phyloP scores from a whole-genome alignment of 2,113 vertebrate species.

The Grallaria varia region DNA sequence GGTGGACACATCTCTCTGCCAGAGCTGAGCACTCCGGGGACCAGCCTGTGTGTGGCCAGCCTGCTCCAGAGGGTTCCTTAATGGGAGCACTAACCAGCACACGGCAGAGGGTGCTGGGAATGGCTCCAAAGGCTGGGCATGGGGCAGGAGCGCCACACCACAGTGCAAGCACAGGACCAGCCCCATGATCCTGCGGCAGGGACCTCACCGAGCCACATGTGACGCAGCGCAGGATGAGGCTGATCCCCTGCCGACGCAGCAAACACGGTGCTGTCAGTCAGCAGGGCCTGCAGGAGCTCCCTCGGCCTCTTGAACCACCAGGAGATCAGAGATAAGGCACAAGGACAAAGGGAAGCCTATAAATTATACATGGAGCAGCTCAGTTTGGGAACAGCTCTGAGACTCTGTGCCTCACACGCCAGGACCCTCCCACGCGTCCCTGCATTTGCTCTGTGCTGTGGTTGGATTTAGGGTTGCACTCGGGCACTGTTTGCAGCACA shows the following conservation, averaged over 20 bases:
- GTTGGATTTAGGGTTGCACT: accelerated
- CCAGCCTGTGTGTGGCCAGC: not conserved
- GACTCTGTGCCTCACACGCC: not conserved
- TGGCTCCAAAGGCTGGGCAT: accelerated
- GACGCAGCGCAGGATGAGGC: not conserved
- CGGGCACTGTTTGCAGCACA: not conserved
- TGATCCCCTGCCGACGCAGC: not conserved
- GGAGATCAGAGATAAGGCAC: not conserved
- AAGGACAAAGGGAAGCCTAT: constrained; percentile 29
- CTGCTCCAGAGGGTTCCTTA: accelerated
- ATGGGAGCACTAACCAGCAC: accelerated
- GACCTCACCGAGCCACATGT: not conserved
- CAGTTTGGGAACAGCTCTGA: not conserved
- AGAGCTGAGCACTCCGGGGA: accelerated
- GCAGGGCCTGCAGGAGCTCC: not conserved
- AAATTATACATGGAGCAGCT: not conserved
- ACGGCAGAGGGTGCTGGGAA: not conserved
- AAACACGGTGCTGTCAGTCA: not conserved
- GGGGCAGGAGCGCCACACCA: not conserved
- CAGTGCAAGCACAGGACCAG: accelerated
- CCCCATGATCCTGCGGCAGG: accelerated
- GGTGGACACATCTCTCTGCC: not conserved
- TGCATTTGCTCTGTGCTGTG: not conserved
- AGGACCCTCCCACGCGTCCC: not conserved
- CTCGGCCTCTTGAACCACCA: not conserved